These are phyloP conservation scores for Drosophila bifasciata DNA, from an alignment of 1,140 invertebrate genomes.

Conservation along the genomic window DNA sequence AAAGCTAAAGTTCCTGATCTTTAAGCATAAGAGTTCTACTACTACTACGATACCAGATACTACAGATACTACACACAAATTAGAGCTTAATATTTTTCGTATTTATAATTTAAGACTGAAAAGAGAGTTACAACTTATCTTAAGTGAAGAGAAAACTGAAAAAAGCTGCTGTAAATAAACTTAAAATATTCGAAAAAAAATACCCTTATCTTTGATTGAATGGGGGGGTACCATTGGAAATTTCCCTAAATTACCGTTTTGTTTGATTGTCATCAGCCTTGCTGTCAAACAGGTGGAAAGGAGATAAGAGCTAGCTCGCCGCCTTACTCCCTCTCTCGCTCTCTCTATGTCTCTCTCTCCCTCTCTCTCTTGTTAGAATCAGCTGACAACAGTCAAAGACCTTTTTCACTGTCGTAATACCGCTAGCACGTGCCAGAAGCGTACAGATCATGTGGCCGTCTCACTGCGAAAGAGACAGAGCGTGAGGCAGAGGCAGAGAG, in stretches of 20 bases:
- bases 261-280: slow-evolving; percentile 21
- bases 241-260: slow-evolving; percentile 16
- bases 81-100: slow-evolving; percentile 15
- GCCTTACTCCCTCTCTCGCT: slow-evolving; percentile 15
- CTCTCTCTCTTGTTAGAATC: slow-evolving; percentile 28
- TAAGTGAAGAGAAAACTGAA: slow-evolving; percentile 6
- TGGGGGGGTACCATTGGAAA: background rate
- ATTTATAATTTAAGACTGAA: slow-evolving; percentile 75
- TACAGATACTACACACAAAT: slow-evolving; percentile 2
- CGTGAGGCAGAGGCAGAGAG: slow-evolving; percentile 7
- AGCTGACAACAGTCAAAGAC: slow-evolving; percentile 48
- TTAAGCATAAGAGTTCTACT: slow-evolving; percentile 49
- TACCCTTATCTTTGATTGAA: slow-evolving; percentile 1
- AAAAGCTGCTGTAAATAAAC: slow-evolving; percentile 60
- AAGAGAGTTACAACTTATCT: slow-evolving; percentile 7
- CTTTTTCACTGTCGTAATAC: slow-evolving; percentile 22
- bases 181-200: slow-evolving; percentile 51
- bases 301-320: slow-evolving; percentile 18
- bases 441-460: slow-evolving; percentile 53
- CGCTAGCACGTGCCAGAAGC: slow-evolving; percentile 50
- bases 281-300: slow-evolving; percentile 22
- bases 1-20: slow-evolving; percentile 73
- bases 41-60: background rate
- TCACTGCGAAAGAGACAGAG: background rate
- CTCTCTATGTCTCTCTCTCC: background rate